Evolutionary conservation across 2,113 vertebrate genomes (phyloP), one percentile per base, ranked within the genome.

Genomic region (Rhadina sibilatrix): DNA sequence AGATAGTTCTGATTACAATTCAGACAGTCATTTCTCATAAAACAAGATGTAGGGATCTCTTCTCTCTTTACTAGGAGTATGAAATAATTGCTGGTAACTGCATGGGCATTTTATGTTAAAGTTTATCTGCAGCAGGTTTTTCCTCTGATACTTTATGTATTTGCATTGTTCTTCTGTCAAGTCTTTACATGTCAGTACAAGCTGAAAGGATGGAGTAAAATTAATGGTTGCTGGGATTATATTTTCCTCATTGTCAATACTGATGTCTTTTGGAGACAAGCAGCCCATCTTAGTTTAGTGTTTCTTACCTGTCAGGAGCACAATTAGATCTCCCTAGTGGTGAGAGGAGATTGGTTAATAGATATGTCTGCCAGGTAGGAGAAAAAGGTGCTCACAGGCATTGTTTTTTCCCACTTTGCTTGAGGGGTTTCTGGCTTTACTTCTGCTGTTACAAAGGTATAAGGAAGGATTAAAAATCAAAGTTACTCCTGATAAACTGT

Each of bases 251-350:
- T 38, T 69, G 50, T 70, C 72, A 70, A 28, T 70, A 33, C 15
- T 57, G 24, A 20, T 84, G 54, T 77, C n/a, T 70, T 89, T 22
- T 91, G 89, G 53, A 95, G 92, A 91, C 46, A 49, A 91, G 81
- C 52, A 87, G 86, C 59, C 86, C 56, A 69, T 93, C 65, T 90
- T 89, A 44, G 89, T 71, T 61, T 95, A 84, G 90, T 59, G 47
- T 92, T 6, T 92, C 54, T 94, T 70, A 87, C 84, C 85, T 96
- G 90, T 95, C 89, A 96, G 70, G 40, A 64, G 10, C 54, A 78
- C 65, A 93, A 76, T 17, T 93, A 76, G 46, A 66, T 94, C 65
- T 83, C 47, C n/a, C 31, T 68, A 28, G 42, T 33, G 37, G 6
- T 78, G 19, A 71, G n/a, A 65, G 37, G 40, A 83, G 38, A 59